Percentiles rank a stretch among this genome's conserved stretches.
Conservation (phyloP, 2,888 invertebrate genomes). For the Arge pagana region DNA sequence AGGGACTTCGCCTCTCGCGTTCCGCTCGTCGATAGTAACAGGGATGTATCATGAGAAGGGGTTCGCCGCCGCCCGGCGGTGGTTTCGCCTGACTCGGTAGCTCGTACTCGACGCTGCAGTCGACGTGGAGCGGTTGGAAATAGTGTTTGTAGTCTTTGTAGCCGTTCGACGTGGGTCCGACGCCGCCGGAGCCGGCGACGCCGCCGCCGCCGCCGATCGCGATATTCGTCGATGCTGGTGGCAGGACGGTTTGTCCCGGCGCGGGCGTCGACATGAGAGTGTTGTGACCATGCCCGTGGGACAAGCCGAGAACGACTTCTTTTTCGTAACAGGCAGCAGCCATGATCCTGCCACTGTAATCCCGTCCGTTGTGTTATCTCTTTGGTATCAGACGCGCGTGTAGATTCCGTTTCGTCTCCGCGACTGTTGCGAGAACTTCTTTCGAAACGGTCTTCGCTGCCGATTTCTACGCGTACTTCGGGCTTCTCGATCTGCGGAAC, state of each 20-base stretch:
- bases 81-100: constrained; percentile 87
- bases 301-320: constrained; percentile 46
- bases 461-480: neutral
- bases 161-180: constrained; percentile 54
- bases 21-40: constrained; percentile 88
- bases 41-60: constrained; percentile 87
- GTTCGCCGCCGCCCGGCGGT: constrained; percentile 80
- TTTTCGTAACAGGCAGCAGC: constrained; percentile 55
- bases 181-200: constrained; percentile 49
- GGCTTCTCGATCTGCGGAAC: neutral
- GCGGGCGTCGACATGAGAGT: constrained; percentile 49
- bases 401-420: constrained; percentile 41
- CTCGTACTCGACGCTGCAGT: constrained; percentile 91
- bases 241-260: constrained; percentile 39
- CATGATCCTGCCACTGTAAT: constrained; percentile 41
- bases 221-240: constrained; percentile 56
- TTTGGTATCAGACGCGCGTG: constrained; percentile 36
- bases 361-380: constrained; percentile 41
- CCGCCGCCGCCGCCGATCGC: constrained; percentile 44
- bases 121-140: constrained; percentile 84
- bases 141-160: constrained; percentile 70
- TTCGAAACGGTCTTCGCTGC: neutral
- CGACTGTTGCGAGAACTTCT: constrained; percentile 32
- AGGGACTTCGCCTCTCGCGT: constrained; percentile 79
- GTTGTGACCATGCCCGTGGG: constrained; percentile 53